Evolutionary conservation across 1,140 invertebrate species (phyloP), one percentile per base, ranked within the genome.

Genomic region (Thaumetopoea pityocampa): DNA sequence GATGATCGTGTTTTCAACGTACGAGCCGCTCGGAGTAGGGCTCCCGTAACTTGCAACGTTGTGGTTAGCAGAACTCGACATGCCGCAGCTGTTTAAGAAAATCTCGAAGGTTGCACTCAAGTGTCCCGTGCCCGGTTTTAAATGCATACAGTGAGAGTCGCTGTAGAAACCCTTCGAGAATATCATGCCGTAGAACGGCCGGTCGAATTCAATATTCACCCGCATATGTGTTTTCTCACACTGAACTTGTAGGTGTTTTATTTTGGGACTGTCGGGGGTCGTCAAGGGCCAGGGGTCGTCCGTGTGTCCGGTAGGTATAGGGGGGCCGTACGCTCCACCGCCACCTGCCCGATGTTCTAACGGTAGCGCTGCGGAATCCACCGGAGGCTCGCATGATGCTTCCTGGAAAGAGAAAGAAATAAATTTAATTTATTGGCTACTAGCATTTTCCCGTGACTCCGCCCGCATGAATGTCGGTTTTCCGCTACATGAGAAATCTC

Each of bases 151-250:
- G 62, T 95, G 93, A 1, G 92, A 88, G 67, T 96, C 94, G 56
- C 93, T 96, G 82, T 96, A 97, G 85, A 93, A 94, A 17, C 93
- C 94, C 81, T 97, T 97, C 34, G 94, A 96, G 87, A 98, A 98
- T 51, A 98, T 96, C 91, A 97, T 96, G 2, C 96, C 96, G 77
- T 97, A 96, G 85, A 98, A 98, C 0, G 96, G 95, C 15, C 95
- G 87, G 71, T 97, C 96, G 83, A 98, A 97, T 72, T 96, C 94
- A 56, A 98, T 95, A 78, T 95, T 96, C 4, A 97, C 95, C 14
- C 94, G 87, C 96, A 98, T 98, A 67, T 96, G 92, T 22, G 95
- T 97, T 81, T 97, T 98, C 77, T 97, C 96, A 78, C 96, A 98
- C 70, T 97, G 95, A 23, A 98, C 96, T 83, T 98, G 95, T 15